A percentile compares a stretch with the other conserved stretches of the same genome.
phyloP scores from a whole-genome alignment of 2,113 vertebrate genomes.

The Callipepla squamata region DNA sequence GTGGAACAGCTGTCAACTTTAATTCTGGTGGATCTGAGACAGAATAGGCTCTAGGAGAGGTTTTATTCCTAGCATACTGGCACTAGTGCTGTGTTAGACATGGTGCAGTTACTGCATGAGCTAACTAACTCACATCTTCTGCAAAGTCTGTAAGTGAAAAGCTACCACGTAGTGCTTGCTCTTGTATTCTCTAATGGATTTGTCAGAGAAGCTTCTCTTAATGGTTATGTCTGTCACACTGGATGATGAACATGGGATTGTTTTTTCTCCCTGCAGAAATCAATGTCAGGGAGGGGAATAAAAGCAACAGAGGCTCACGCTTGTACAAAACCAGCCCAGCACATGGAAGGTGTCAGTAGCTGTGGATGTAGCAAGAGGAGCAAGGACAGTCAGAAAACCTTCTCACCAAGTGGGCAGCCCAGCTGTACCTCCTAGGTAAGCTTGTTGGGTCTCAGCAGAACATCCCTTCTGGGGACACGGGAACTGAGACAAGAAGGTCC shows the following conservation, averaged over 20 bases:
- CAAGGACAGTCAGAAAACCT: not conserved
- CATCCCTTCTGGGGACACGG: not conserved
- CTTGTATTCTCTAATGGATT: not conserved
- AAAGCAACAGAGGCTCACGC: not conserved
- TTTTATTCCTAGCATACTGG: not conserved
- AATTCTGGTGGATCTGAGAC: not conserved
- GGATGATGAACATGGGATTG: not conserved
- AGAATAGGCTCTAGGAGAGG: not conserved
- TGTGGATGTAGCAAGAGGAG: not conserved
- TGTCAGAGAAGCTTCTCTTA: slow-evolving; percentile 1
- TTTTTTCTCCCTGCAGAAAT: not conserved
- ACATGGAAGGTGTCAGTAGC: not conserved
- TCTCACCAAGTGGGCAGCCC: not conserved
- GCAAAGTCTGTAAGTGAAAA: not conserved
- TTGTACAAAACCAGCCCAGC: not conserved
- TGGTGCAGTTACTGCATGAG: not conserved
- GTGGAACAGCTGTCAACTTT: not conserved
- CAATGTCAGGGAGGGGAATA: not conserved
- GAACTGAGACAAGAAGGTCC: not conserved
- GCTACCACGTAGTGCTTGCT: not conserved
- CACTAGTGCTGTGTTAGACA: not conserved
- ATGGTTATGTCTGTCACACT: not conserved
- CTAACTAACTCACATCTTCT: not conserved
- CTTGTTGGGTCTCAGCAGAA: not conserved
- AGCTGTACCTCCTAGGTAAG: not conserved